Evolutionary conservation across 2,888 invertebrate species (phyloP).

Genomic region (Melieria picta): DNA sequence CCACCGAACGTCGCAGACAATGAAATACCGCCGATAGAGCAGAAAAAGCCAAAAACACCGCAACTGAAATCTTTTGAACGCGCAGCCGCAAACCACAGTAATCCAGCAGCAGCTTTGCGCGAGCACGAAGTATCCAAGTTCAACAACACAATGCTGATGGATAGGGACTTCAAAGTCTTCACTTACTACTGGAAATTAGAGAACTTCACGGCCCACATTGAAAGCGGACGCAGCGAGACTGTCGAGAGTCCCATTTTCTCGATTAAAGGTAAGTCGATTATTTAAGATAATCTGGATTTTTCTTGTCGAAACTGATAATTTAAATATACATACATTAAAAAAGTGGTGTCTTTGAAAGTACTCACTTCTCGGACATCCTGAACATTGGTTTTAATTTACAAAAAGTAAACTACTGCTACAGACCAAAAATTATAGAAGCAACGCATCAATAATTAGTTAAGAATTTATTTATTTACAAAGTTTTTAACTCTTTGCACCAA

Average conservation of each 20-base stretch:
- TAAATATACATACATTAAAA: neutral
- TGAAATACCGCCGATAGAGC: conserved; percentile 33
- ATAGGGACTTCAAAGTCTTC: conserved; percentile 59
- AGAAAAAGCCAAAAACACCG: conserved; percentile 25
- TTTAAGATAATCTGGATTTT: conserved; percentile 39
- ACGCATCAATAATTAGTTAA: no score
- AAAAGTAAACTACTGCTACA: no score
- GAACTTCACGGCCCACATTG: conserved; percentile 58
- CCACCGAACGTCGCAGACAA: conserved; percentile 13
- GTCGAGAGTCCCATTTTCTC: conserved; percentile 61
- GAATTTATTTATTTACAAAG: neutral
- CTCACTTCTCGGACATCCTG: neutral
- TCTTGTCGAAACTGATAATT: neutral
- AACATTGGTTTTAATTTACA: no score
- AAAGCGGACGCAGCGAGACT: conserved; percentile 44
- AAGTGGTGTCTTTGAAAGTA: neutral
- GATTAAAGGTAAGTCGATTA: conserved; percentile 53
- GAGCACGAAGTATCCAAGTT: conserved; percentile 52
- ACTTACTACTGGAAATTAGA: conserved; percentile 65
- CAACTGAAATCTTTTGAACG: conserved; percentile 22
- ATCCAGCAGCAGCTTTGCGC: conserved; percentile 20
- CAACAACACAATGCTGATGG: conserved; percentile 56
- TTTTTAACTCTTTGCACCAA: neutral
- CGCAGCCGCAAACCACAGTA: neutral
- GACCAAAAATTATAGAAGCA: no score